These are phyloP conservation scores for Salarias fasciatus DNA, from an alignment of 2,797 vertebrate genomes.

Conservation along the genomic window DNA sequence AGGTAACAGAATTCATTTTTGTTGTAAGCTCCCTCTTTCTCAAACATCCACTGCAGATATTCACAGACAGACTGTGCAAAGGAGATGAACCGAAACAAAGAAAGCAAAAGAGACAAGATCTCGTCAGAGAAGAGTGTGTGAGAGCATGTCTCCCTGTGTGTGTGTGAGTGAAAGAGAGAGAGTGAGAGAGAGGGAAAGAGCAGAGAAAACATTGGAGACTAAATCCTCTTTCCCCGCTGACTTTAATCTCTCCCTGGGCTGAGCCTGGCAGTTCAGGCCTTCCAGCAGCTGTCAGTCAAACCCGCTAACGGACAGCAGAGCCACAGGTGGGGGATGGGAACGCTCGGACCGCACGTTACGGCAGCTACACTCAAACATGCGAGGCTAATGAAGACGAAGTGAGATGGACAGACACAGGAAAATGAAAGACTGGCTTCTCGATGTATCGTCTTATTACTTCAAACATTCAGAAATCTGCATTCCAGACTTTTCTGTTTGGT, in stretches of 20 bases:
- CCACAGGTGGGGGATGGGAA: slow-evolving; percentile 49
- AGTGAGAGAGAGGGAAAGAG: slow-evolving; percentile 5
- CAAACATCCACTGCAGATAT: not conserved
- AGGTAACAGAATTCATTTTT: not conserved
- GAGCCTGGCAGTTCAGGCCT: slow-evolving; percentile 61
- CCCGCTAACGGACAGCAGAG: slow-evolving; percentile 49
- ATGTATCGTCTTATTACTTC: too few relatives aligned
- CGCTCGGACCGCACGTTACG: slow-evolving; percentile 15
- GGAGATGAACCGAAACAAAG: slow-evolving; percentile 33
- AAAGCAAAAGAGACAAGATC: slow-evolving; percentile 23
- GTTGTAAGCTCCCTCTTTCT: not conserved
- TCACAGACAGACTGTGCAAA: slow-evolving; percentile 7
- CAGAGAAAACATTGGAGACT: slow-evolving; percentile 50
- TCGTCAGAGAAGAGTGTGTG: slow-evolving; percentile 30
- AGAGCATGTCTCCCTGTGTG: not conserved
- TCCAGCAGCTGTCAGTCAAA: slow-evolving; percentile 67
- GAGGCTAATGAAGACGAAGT: slow-evolving; percentile 26
- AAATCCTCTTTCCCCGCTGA: slow-evolving; percentile 81
- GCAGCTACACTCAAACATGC: slow-evolving; percentile 11
- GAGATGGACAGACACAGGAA: not conserved
- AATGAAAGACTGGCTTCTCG: too few relatives aligned
- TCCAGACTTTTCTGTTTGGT: too few relatives aligned
- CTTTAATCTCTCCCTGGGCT: slow-evolving; percentile 77
- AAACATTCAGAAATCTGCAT: too few relatives aligned
- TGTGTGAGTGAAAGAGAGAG: not conserved